phyloP scores from a whole-genome alignment of 2,888 invertebrate species.

The Erynnis tages region DNA sequence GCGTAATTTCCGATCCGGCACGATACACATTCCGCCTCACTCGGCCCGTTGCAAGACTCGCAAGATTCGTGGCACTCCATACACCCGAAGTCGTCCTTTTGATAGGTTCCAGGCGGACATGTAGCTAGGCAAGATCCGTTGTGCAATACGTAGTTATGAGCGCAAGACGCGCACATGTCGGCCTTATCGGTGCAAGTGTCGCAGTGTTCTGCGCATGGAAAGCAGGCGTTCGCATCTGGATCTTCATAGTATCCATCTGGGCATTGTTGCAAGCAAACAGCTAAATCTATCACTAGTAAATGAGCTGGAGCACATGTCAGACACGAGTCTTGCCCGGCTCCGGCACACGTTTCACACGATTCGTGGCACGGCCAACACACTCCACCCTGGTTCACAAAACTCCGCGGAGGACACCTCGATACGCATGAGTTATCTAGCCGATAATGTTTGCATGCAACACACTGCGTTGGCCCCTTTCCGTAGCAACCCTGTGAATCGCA shows the following conservation, averaged over 20 bases:
- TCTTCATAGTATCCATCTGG: slow-evolving; percentile 94
- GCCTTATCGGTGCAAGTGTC: slow-evolving; percentile 92
- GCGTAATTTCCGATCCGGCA: slow-evolving; percentile 88
- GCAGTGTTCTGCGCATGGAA: slow-evolving; percentile 93
- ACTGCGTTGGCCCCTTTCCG: slow-evolving; percentile 91
- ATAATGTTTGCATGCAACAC: slow-evolving; percentile 91
- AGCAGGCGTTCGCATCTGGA: slow-evolving; percentile 88
- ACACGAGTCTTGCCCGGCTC: slow-evolving; percentile 92
- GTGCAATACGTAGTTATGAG: slow-evolving; percentile 92
- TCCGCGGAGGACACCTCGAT: slow-evolving; percentile 90
- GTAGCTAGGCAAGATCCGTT: slow-evolving; percentile 92
- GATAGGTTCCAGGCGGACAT: slow-evolving; percentile 91
- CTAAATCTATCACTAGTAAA: slow-evolving; percentile 90
- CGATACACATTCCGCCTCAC: slow-evolving; percentile 89
- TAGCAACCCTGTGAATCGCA: slow-evolving; percentile 90
- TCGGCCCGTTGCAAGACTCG: slow-evolving; percentile 90
- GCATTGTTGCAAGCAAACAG: slow-evolving; percentile 92
- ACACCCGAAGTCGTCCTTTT: slow-evolving; percentile 93
- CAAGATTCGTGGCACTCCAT: slow-evolving; percentile 89
- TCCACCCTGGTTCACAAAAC: slow-evolving; percentile 90
- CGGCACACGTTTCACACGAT: slow-evolving; percentile 93
- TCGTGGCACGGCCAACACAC: slow-evolving; percentile 94
- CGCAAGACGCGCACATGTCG: slow-evolving; percentile 92
- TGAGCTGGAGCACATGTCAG: slow-evolving; percentile 92
- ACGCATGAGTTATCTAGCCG: slow-evolving; percentile 92